Evolutionary conservation across 2,888 invertebrate genomes (phyloP).

Genomic region (Amaurobius ferox): DNA sequence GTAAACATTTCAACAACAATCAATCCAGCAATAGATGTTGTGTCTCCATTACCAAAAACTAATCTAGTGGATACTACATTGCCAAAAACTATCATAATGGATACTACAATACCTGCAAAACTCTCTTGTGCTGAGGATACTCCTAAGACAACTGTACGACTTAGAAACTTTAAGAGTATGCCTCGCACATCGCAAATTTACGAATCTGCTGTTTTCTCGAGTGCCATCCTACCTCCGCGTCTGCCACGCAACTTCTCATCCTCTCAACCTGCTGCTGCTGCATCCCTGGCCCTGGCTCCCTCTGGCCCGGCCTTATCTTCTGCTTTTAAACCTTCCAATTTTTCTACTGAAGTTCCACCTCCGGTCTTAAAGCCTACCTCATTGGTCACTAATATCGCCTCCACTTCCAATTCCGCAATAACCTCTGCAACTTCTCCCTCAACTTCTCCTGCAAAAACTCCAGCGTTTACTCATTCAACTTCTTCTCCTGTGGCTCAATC

Average conservation of each 20-base stretch:
- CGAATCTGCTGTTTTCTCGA: no score
- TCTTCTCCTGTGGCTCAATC: no score
- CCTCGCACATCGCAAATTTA: no score
- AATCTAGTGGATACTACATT: no score
- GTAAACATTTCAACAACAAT: no score
- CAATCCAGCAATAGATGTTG: no score
- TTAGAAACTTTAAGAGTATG: no score
- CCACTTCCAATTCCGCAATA: background rate
- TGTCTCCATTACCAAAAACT: no score
- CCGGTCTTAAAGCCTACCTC: background rate
- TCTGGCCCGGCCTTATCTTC: background rate
- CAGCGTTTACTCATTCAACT: background rate
- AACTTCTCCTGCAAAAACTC: background rate
- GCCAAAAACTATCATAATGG: no score
- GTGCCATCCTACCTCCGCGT: no score
- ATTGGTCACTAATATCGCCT: background rate
- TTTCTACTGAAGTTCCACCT: background rate
- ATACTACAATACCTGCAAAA: background rate
- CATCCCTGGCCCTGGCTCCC: background rate
- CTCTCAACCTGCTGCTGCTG: background rate
- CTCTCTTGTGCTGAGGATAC: background rate
- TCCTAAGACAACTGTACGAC: background rate
- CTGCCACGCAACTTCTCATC: no score
- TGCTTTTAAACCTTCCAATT: background rate
- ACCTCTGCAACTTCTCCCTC: background rate